Conservation (phyloP, 2,113 vertebrate genomes). For the Phrynosoma blainvillii region DNA sequence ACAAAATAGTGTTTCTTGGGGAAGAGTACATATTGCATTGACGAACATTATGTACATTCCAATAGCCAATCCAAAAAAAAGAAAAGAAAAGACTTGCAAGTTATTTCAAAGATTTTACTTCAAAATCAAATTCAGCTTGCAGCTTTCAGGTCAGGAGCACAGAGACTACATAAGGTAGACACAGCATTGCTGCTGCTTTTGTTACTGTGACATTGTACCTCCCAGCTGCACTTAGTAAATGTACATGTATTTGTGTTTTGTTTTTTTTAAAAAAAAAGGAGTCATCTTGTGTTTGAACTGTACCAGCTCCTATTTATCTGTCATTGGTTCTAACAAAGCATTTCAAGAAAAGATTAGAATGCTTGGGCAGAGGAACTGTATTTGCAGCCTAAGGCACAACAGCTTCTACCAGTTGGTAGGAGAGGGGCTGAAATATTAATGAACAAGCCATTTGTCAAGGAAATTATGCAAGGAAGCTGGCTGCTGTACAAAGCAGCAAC, state of each 20-base stretch:
- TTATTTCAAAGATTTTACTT: not conserved
- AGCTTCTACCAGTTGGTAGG: slow-evolving; percentile 61
- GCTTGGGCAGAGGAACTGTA: slow-evolving; percentile 61
- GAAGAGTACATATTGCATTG: slow-evolving; percentile 12
- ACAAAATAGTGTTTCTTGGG: not conserved
- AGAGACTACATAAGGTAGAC: not conserved
- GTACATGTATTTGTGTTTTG: accelerated
- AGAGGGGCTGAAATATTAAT: slow-evolving; percentile 69
- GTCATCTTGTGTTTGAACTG: slow-evolving; percentile 37
- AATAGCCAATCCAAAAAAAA: slow-evolving; percentile 39
- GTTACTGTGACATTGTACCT: not conserved
- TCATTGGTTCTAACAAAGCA: slow-evolving; percentile 52
- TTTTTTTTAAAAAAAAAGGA: slow-evolving; percentile 7
- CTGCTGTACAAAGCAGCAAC: slow-evolving; percentile 52
- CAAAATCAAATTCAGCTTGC: not conserved
- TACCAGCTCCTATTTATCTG: slow-evolving; percentile 53
- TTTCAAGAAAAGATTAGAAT: slow-evolving; percentile 66
- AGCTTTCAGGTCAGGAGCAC: slow-evolving; percentile 7
- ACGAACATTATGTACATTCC: slow-evolving; percentile 26
- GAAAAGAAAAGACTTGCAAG: slow-evolving; percentile 4
- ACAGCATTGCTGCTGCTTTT: not conserved
- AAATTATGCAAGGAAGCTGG: slow-evolving; percentile 69
- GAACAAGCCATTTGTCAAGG: slow-evolving; percentile 68
- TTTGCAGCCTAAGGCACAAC: slow-evolving; percentile 63
- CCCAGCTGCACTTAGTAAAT: not conserved